phyloP scores from a whole-genome alignment of 2,888 invertebrate species.

The Ommatoiulus sabulosus region DNA sequence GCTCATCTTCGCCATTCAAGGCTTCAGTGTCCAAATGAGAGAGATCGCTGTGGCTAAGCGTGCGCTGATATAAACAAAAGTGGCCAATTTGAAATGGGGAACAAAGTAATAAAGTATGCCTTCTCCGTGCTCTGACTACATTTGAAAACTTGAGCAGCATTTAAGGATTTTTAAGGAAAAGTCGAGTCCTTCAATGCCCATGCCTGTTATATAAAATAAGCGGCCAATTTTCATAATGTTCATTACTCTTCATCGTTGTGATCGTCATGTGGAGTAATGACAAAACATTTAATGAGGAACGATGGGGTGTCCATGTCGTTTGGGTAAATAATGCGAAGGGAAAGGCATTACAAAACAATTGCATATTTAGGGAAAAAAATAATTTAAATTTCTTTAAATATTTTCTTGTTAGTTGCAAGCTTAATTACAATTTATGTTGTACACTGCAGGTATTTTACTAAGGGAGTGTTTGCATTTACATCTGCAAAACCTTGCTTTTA shows the following conservation, averaged over 20 bases:
- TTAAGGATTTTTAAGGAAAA: neutral
- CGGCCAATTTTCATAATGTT: no score
- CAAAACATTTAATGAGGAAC: no score
- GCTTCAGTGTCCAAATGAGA: constrained; percentile 50
- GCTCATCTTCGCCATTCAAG: constrained; percentile 42
- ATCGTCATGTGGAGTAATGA: no score
- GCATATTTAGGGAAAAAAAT: no score
- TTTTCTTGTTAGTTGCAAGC: no score
- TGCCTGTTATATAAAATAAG: neutral
- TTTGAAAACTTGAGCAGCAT: neutral
- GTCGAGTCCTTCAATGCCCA: neutral
- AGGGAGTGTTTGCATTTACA: neutral
- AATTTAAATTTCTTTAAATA: no score
- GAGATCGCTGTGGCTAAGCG: constrained; percentile 55
- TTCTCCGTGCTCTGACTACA: neutral
- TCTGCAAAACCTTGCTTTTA: neutral
- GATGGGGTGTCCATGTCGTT: no score
- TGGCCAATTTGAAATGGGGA: constrained; percentile 7
- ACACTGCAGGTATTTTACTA: neutral
- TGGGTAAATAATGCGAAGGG: no score
- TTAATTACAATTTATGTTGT: neutral
- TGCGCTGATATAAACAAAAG: constrained; percentile 50
- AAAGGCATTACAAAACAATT: no score
- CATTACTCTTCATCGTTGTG: no score
- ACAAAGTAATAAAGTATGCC: neutral